Conservation (phyloP, 2,888 invertebrate species). For the Tryphoninae sp. region DNA sequence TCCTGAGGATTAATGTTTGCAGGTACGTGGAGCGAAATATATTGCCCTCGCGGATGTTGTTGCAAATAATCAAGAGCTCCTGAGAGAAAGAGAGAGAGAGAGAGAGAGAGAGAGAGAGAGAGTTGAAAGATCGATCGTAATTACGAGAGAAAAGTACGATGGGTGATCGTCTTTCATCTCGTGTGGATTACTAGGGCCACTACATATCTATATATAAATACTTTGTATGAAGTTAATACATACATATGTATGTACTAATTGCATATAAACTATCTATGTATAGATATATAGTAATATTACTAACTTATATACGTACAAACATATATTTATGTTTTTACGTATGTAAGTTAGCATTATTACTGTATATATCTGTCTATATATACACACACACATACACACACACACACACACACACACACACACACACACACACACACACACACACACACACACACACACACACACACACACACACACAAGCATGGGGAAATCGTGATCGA, state of each 20-base stretch:
- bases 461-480: too few relatives aligned
- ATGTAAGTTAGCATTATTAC: too few relatives aligned
- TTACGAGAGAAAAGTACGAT: conserved; percentile 52
- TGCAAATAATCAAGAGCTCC: conserved; percentile 45
- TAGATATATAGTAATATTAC: too few relatives aligned
- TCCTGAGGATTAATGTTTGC: conserved; percentile 35
- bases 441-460: too few relatives aligned
- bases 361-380: background rate
- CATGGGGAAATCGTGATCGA: conserved; percentile 56
- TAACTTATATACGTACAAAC: too few relatives aligned
- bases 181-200: conserved; percentile 11
- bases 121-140: conserved; percentile 65
- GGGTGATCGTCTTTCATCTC: conserved; percentile 48
- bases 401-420: too few relatives aligned
- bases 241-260: background rate
- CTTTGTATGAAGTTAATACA: background rate
- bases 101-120: background rate
- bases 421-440: too few relatives aligned
- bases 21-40: conserved; percentile 27
- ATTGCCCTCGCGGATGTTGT: conserved; percentile 47
- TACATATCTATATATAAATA: conserved; percentile 4
- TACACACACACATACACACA: too few relatives aligned
- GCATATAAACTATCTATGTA: too few relatives aligned
- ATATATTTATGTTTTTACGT: too few relatives aligned
- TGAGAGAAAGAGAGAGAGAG: background rate